Evolutionary conservation across 2,113 vertebrate genomes (phyloP).

Genomic region (Acinonyx jubatus): DNA sequence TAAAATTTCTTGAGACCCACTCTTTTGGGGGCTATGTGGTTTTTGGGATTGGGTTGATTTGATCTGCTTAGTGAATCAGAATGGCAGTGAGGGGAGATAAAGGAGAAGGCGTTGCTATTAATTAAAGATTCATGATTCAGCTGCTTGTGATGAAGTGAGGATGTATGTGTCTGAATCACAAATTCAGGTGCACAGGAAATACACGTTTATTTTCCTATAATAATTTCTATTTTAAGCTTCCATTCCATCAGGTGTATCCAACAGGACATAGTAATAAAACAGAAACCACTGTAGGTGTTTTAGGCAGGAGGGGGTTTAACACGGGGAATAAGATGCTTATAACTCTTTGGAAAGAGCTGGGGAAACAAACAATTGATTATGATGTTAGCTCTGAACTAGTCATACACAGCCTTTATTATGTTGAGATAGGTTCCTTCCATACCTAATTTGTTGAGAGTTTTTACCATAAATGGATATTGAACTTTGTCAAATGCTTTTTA

Average conservation of each 20-base stretch:
- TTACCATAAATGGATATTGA: not conserved
- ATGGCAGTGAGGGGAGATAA: not conserved
- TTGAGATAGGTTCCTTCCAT: not conserved
- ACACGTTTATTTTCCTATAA: not conserved
- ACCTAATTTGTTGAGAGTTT: not conserved
- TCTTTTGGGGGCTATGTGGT: not conserved
- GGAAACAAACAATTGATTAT: not conserved
- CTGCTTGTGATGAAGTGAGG: not conserved
- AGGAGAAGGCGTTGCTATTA: not conserved
- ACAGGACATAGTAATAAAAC: not conserved
- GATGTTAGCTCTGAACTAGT: not conserved
- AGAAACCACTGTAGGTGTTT: not conserved
- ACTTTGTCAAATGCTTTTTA: not conserved
- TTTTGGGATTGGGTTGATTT: not conserved
- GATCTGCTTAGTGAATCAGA: not conserved
- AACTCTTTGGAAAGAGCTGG: not conserved
- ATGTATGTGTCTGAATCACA: not conserved
- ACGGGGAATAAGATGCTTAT: not conserved
- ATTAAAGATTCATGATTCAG: not conserved
- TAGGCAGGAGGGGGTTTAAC: not conserved
- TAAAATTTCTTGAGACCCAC: not conserved
- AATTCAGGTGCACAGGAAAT: not conserved
- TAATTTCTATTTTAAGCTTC: constrained; percentile 4
- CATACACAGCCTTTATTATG: not conserved
- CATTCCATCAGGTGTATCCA: not conserved